These are phyloP conservation scores for Pogonognathellus flavescens DNA, from an alignment of 1,140 invertebrate species.

Conservation along the genomic window DNA sequence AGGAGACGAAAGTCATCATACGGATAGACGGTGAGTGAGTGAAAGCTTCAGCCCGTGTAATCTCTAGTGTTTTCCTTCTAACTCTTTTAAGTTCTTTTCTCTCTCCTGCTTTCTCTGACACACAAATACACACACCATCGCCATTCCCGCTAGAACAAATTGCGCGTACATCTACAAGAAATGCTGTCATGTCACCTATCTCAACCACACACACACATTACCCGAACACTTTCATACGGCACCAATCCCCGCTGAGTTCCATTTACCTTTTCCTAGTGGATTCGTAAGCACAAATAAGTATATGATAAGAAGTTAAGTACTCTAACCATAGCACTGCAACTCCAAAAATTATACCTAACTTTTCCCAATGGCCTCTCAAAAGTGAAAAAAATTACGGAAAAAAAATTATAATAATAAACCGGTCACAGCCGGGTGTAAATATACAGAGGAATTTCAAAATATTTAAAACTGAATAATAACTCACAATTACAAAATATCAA, in stretches of 20 bases:
- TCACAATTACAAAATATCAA: too few relatives aligned
- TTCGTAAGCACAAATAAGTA: conserved; percentile 9
- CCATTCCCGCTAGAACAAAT: neutral
- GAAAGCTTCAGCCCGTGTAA: conserved; percentile 10
- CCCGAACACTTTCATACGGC: neutral
- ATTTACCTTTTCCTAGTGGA: conserved; percentile 30
- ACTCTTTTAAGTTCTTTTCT: neutral
- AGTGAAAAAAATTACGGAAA: too few relatives aligned
- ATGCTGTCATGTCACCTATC: neutral
- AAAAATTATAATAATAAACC: too few relatives aligned
- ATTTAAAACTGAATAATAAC: too few relatives aligned
- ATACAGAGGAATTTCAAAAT: too few relatives aligned
- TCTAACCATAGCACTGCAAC: neutral
- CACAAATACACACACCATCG: neutral
- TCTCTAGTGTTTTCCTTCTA: conserved; percentile 12
- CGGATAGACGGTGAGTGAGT: conserved; percentile 26
- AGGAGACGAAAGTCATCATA: conserved; percentile 40
- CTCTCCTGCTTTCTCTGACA: neutral
- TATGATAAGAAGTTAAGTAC: conserved; percentile 1
- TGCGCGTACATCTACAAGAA: neutral
- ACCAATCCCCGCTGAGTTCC: neutral
- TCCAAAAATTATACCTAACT: neutral
- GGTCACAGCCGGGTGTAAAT: too few relatives aligned
- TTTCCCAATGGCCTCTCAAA: conserved; percentile 25
- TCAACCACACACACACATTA: neutral